Base-by-base conservation (phyloP, 2,113 vertebrate species). In the Numenius arquata region DNA sequence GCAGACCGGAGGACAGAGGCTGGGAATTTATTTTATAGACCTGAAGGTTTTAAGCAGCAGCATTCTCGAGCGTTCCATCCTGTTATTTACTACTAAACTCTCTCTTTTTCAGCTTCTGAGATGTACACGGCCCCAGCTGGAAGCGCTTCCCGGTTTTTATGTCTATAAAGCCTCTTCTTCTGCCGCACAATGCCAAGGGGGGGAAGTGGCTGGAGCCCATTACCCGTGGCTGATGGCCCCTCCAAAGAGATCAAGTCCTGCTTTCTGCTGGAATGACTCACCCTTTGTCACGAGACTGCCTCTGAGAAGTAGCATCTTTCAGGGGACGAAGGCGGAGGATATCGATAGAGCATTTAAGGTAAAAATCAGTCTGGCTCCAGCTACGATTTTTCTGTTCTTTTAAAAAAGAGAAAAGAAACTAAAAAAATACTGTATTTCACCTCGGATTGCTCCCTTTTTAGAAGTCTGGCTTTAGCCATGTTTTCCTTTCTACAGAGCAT, bases 121-220 rank as follows among this genome's bases (percentile, higher is more conserved):
- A 16, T 6, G 4, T 8, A 2, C 3, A 2, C 9, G 4, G 10
- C 27, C 22, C 34, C 22, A 12, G n/a, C 16, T 26, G 59, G 67
- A 67, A 47, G 25, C 5, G 0, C 16, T 67, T 61, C 12, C 3
- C 1, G n/a, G 1, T 26, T 47, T 79, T 47, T 11, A 18, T 30
- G 6, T 17, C 40, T 41, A 18, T 36, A 23, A 26, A 61, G 25
- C 45, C 32, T 15, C 72, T 32, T n/a, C 50, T 27, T 34, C 59
- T 45, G 27, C 43, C 34, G 4, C 12, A 3, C 6, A 6, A 25
- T 13, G 41, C n/a, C 38, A 27, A n/a, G 23, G 43, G 48, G 58
- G 25, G 65, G 15, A 4, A 12, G 63, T 4, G 19, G 84, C 55
- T 50, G 41, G 62, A 92, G 47, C 40, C 55, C 32, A 5, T 50